A percentile compares a stretch with the other conserved stretches of the same genome.
These are phyloP conservation scores for Rousettus leschenaultii DNA, from an alignment of 2,113 vertebrate species.

Conservation along the genomic window DNA sequence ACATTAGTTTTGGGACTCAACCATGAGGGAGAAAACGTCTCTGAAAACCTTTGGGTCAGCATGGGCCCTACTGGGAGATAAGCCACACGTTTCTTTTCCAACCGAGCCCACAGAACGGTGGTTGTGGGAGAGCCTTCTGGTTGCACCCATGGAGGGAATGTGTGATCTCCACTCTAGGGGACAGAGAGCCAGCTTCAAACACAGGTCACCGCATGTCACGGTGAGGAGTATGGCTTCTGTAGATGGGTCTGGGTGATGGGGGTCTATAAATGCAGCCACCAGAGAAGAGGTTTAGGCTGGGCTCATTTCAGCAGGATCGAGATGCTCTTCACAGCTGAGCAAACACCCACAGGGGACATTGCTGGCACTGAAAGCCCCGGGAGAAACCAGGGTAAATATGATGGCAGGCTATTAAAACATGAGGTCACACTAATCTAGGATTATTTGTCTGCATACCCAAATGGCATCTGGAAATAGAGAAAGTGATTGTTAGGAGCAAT, in stretches of 20 bases:
- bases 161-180: neutral
- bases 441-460: neutral
- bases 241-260: neutral
- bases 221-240: neutral
- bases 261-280: neutral
- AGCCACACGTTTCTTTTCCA: neutral
- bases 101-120: neutral
- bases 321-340: slow-evolving; percentile 73
- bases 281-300: neutral
- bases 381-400: slow-evolving; percentile 58
- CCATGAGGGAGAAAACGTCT: fast-evolving
- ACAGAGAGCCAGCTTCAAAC: neutral
- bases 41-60: neutral
- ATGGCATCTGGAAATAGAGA: slow-evolving; percentile 21
- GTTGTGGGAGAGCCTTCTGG: neutral
- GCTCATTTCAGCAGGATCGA: slow-evolving; percentile 48
- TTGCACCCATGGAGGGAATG: fast-evolving
- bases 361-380: slow-evolving; percentile 19
- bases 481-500: neutral
- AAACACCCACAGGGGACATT: slow-evolving; percentile 58
- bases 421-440: slow-evolving; percentile 27
- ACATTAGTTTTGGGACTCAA: neutral
- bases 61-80: neutral
- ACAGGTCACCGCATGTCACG: neutral
- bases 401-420: slow-evolving; percentile 42